Percentiles rank a stretch among this genome's conserved stretches.
phyloP scores from a whole-genome alignment of 2,113 vertebrate species.

The Sceloporus undulatus region DNA sequence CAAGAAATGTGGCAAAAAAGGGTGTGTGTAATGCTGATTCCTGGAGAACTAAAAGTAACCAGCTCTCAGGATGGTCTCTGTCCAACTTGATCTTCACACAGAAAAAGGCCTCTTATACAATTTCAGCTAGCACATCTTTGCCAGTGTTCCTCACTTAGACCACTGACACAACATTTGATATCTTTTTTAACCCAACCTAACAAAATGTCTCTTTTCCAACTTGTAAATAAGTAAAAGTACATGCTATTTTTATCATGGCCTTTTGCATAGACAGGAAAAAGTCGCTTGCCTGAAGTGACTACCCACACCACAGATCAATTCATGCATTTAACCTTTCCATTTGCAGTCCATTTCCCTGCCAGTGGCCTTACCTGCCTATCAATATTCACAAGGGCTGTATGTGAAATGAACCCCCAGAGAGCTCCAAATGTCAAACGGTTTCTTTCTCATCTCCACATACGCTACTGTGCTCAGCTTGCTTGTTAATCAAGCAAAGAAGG shows the following conservation, averaged over 20 bases:
- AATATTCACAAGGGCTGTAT: background rate
- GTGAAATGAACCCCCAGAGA: background rate
- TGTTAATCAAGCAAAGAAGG: background rate
- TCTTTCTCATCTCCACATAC: background rate
- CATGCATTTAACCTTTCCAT: background rate
- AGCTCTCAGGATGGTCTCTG: background rate
- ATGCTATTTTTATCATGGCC: background rate
- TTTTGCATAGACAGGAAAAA: constrained; percentile 13
- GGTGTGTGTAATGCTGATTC: background rate
- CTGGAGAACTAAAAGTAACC: background rate
- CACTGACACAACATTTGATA: background rate
- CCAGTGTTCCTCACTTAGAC: background rate
- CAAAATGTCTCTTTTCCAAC: background rate
- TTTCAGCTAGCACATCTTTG: constrained; percentile 10
- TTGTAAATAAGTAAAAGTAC: background rate
- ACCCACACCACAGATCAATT: background rate
- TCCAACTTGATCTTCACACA: background rate
- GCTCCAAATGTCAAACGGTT: background rate
- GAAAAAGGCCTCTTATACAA: background rate
- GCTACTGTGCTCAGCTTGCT: background rate
- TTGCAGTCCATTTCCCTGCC: constrained; percentile 5
- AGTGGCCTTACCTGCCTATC: background rate
- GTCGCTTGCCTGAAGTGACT: background rate
- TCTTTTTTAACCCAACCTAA: background rate
- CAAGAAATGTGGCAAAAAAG: background rate